Conservation (phyloP, 1,140 invertebrate genomes). For the Atta cephalotes region DNA sequence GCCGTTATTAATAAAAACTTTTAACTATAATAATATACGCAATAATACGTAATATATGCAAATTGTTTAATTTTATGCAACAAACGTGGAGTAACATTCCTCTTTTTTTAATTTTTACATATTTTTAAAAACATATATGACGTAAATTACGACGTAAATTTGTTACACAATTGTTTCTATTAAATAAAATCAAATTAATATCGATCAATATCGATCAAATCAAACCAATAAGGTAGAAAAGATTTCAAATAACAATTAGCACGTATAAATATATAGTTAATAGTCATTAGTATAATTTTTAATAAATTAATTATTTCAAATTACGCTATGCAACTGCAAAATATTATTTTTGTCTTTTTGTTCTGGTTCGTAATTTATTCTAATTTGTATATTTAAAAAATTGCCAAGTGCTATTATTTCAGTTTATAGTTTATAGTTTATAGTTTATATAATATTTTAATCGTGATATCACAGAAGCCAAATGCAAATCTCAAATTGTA, state of each 20-base stretch:
- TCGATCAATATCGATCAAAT: neutral
- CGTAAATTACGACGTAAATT: conserved; percentile 6
- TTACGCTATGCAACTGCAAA: neutral
- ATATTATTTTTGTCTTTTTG: neutral
- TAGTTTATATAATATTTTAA: conserved; percentile 18
- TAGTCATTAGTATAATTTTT: neutral
- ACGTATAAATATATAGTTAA: neutral
- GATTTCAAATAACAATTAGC: neutral
- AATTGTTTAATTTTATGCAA: neutral
- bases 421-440: neutral
- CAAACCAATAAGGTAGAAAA: neutral
- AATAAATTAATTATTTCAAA: conserved; percentile 19
- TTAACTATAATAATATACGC: neutral
- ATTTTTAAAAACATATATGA: conserved; percentile 3
- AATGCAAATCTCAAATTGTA: neutral
- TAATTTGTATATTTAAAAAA: conserved; percentile 2
- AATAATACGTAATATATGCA: neutral
- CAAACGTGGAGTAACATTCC: neutral
- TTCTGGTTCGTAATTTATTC: neutral
- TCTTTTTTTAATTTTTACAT: neutral
- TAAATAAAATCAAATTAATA: conserved; percentile 3
- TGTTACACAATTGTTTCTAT: neutral
- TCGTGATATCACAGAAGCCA: neutral
- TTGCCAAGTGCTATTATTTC: neutral
- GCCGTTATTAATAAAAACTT: neutral